phyloP scores from a whole-genome alignment of 2,797 vertebrate species.

The Silurus lanzhouensis region DNA sequence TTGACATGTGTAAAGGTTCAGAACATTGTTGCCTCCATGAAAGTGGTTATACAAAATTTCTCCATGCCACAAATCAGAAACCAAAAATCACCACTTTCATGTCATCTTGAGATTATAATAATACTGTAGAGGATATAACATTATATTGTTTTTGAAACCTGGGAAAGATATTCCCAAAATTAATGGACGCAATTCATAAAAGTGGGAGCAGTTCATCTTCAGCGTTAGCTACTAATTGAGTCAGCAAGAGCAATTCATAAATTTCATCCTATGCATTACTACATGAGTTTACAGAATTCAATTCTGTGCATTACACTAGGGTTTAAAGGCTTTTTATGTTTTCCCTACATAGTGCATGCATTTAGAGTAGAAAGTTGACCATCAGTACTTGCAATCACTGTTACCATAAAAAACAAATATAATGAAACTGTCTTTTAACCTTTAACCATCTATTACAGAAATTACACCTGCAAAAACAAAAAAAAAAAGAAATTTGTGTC shows the following conservation, averaged over 20 bases:
- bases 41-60: background rate
- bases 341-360: background rate
- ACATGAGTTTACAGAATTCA: background rate
- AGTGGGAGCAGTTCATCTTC: background rate
- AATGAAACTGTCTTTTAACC: background rate
- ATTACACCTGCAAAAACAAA: background rate
- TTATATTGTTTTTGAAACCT: background rate
- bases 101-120: background rate
- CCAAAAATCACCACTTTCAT: background rate
- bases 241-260: background rate
- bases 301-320: background rate
- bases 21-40: background rate
- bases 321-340: background rate
- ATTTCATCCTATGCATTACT: background rate
- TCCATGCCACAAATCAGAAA: background rate
- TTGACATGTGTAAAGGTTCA: background rate
- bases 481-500: background rate
- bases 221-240: background rate
- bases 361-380: background rate
- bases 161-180: background rate
- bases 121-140: background rate
- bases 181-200: background rate
- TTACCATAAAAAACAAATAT: slow-evolving; percentile 15
- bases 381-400: background rate
- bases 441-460: background rate